Base-by-base conservation (phyloP, 2,113 vertebrate species). In the Dipodomys stephensi region DNA sequence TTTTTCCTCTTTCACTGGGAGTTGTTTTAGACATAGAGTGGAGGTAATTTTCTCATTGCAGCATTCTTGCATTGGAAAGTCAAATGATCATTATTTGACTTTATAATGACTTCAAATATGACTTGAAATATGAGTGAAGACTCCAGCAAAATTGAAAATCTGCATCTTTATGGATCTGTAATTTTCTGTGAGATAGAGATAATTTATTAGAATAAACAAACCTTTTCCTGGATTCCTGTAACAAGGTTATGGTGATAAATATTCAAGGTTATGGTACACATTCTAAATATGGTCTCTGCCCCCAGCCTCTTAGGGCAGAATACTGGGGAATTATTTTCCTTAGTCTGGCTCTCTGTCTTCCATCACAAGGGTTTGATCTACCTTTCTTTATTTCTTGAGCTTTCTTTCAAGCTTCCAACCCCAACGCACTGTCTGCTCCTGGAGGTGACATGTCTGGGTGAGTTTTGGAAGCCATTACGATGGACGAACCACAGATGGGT, bases 161-260 rank as follows among this genome's bases (percentile, higher is more conserved):
- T 23, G 23, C 22, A 25, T 27, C n/a, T 80, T 11, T 25, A 49
- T 39, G 23, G 30, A 46, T 57, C 23, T n/a, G 1, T 8, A 12
- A 15, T 71, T 77, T 64, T 74, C 83, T 13, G 30, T 2, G 32
- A 27, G 2, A 15, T 27, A 64, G 23, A 20, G 57, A 77, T 65
- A 18, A 28, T 60, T 64, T 71, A 18, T n/a, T 28, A 74, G 62
- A 74, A 12, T 20, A 23, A 74, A 23, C 16, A 0, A 5, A 67
- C 13, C 16, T 0, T 0, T 1, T 0, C 1, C 64, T 1, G 1
- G 20, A 25, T 39, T 30, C 49, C 62, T 19, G 15, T 44, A 16
- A 9, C 30, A 25, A 1, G 4, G n/a, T 44, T 20, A 7, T 0
- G 6, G 7, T 6, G 28, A 22, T 22, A 22, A 22, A 23, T 19